These are phyloP conservation scores for Brotula barbata DNA, from an alignment of 2,797 vertebrate species.

Conservation along the genomic window DNA sequence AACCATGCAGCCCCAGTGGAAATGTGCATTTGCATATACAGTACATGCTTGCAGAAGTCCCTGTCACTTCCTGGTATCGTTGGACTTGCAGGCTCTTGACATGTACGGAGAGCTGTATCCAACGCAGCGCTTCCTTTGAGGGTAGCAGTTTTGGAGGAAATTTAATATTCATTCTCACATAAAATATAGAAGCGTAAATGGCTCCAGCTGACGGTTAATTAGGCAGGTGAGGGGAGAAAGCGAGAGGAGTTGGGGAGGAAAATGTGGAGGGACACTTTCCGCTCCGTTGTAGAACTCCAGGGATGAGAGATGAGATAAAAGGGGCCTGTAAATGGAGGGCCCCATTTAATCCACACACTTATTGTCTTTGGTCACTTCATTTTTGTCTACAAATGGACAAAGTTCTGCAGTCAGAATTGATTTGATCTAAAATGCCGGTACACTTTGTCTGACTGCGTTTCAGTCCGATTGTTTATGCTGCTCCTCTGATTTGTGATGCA, in stretches of 20 bases:
- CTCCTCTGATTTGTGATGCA: no score
- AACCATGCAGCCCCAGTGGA: no score
- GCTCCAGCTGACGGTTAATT: constrained; percentile 62
- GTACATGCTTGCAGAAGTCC: constrained; percentile 26
- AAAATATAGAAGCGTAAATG: constrained; percentile 57
- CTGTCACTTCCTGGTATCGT: constrained; percentile 36
- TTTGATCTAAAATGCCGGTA: constrained; percentile 36
- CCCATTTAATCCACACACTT: constrained; percentile 51
- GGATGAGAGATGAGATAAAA: constrained; percentile 29
- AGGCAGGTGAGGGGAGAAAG: constrained; percentile 51
- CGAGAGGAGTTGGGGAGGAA: constrained; percentile 12
- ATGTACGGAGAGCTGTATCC: constrained; percentile 21
- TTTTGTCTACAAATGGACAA: constrained; percentile 46
- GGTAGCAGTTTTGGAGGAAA: constrained; percentile 17
- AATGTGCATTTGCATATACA: no score
- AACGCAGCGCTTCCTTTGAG: constrained; percentile 16
- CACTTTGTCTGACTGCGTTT: constrained; percentile 20
- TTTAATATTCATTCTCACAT: constrained; percentile 55
- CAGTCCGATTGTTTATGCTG: no score
- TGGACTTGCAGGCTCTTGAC: constrained; percentile 27
- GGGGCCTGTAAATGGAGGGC: constrained; percentile 30
- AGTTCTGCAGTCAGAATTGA: constrained; percentile 45
- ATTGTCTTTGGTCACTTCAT: background rate
- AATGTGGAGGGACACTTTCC: constrained; percentile 40
- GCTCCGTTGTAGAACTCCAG: constrained; percentile 33